Evolutionary conservation across 2,113 vertebrate species (phyloP).

Genomic region (Telmatochromis sp.): DNA sequence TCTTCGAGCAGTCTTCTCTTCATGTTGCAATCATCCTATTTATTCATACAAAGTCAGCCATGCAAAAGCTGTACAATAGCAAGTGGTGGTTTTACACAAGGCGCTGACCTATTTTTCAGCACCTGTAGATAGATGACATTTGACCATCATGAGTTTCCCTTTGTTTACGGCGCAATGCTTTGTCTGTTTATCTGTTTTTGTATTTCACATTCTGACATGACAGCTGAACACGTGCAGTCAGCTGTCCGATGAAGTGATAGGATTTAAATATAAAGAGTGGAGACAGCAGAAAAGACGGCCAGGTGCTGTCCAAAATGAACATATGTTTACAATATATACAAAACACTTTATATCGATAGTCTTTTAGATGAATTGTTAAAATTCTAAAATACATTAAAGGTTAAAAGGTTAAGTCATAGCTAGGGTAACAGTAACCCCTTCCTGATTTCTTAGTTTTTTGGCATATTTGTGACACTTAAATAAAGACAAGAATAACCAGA

Average conservation of each 20-base stretch:
- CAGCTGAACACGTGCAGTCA: not conserved
- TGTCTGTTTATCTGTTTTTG: not conserved
- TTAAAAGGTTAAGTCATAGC: not conserved
- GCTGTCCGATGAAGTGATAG: not conserved
- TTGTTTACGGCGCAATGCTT: not conserved
- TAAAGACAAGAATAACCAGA: not conserved
- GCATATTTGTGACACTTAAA: not conserved
- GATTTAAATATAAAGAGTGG: not conserved
- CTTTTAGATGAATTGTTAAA: not conserved
- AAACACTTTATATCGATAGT: accelerated
- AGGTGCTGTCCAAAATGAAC: not conserved
- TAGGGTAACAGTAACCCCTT: not conserved
- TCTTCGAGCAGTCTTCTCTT: accelerated
- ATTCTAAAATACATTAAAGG: not conserved
- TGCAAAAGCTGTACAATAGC: not conserved
- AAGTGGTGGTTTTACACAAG: not conserved
- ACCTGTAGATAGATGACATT: not conserved
- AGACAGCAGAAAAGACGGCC: not conserved
- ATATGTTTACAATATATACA: not conserved
- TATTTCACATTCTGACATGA: not conserved
- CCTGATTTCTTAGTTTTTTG: not conserved
- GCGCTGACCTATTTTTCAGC: not conserved
- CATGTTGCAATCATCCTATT: not conserved
- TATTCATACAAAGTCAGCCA: not conserved
- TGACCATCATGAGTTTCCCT: not conserved